phyloP scores from a whole-genome alignment of 2,797 vertebrate genomes.

The Smutsia gigantea region DNA sequence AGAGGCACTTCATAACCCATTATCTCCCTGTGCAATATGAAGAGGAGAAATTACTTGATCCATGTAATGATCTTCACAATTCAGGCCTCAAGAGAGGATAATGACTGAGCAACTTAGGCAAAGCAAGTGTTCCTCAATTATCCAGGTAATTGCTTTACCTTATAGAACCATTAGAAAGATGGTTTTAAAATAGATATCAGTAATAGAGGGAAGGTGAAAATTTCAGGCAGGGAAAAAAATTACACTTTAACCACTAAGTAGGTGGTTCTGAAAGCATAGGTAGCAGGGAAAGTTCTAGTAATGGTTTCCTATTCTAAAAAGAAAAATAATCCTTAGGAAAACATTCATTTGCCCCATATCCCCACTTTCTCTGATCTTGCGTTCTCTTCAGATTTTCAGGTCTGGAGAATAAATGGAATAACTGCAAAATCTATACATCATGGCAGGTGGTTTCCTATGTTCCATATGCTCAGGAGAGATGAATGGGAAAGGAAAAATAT shows the following conservation, averaged over 20 bases:
- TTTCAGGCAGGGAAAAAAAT: not conserved
- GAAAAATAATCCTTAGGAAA: not conserved
- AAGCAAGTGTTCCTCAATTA: constrained; percentile 10
- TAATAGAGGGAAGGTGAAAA: not conserved
- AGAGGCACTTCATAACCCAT: not conserved
- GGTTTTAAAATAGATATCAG: not conserved
- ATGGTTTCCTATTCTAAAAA: not conserved
- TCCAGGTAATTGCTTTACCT: not conserved
- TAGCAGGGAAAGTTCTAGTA: not conserved
- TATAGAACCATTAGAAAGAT: not conserved
- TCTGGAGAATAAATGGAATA: not conserved
- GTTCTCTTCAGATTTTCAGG: constrained; percentile 10
- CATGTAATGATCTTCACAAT: not conserved
- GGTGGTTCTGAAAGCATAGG: not conserved
- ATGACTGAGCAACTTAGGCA: not conserved
- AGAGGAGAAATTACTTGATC: not conserved
- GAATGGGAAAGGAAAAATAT: not conserved
- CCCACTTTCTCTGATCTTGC: not conserved
- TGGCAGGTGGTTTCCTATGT: not conserved
- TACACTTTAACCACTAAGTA: not conserved
- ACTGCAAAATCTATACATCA: not conserved
- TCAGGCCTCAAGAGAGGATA: constrained; percentile 19
- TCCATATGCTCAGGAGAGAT: not conserved
- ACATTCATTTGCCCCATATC: not conserved
- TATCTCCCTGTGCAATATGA: not conserved